Conservation (phyloP, 2,888 invertebrate species). For the Eilema griseolum region DNA sequence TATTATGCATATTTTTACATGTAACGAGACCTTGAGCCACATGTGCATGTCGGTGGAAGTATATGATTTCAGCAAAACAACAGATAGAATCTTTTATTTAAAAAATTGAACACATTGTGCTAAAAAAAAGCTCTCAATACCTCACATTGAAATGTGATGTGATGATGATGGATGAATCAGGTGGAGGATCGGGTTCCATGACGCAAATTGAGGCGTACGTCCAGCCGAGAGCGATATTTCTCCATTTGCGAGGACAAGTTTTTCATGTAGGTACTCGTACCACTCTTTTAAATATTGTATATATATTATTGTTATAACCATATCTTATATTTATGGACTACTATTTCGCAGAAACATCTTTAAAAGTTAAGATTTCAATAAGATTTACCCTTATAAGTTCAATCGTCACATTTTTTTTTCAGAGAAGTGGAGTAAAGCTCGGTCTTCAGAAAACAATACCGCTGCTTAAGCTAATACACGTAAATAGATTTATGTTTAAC, state of each 20-base stretch:
- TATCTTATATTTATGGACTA: no score
- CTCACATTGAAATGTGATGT: not conserved
- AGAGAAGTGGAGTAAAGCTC: no score
- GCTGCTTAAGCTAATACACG: not conserved
- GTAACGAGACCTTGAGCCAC: not conserved
- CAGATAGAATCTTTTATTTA: not conserved
- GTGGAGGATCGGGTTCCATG: not conserved
- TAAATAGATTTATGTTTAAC: not conserved
- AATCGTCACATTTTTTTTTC: no score
- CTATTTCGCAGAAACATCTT: no score
- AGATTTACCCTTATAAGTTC: no score
- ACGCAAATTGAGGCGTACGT: not conserved
- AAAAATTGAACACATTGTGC: not conserved
- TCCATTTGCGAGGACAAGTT: not conserved
- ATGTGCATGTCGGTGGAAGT: not conserved
- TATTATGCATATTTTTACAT: not conserved
- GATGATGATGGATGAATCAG: not conserved
- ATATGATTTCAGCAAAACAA: not conserved
- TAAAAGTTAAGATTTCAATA: no score
- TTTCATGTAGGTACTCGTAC: no score
- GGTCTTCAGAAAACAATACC: not conserved
- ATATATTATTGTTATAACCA: no score
- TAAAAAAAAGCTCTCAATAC: not conserved
- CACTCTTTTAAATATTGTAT: no score
- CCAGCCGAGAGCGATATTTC: not conserved